Percentiles rank a stretch among this genome's conserved stretches.
Conservation (phyloP, 2,797 vertebrate genomes). For the Melanogrammus aeglefinus region DNA sequence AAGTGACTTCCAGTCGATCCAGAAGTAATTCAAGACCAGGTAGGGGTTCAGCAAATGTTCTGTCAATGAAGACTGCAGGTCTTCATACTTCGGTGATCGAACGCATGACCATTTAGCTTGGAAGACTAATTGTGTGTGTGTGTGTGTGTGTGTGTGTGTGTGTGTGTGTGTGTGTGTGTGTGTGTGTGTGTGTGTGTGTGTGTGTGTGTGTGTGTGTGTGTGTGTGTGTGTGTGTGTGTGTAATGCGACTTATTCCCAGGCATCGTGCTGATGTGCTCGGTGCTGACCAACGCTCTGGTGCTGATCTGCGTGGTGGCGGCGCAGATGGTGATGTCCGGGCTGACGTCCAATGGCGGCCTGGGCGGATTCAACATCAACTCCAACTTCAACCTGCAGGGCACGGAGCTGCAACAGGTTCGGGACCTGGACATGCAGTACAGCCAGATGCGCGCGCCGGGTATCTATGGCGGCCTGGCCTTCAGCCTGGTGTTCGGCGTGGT, state of each 20-base stretch:
- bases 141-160: too few relatives aligned
- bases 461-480: conserved; percentile 81
- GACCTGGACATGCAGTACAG: conserved; percentile 84
- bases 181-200: background rate
- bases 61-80: background rate
- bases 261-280: conserved; percentile 79
- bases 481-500: conserved; percentile 68
- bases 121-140: too few relatives aligned
- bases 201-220: too few relatives aligned
- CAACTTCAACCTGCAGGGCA: conserved; percentile 81
- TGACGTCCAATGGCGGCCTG: conserved; percentile 69
- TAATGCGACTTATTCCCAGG: conserved; percentile 61
- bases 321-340: conserved; percentile 76
- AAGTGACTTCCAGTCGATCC: background rate
- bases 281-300: conserved; percentile 79
- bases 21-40: background rate
- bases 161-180: too few relatives aligned
- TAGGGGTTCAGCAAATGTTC: too few relatives aligned
- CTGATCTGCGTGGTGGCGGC: conserved; percentile 82
- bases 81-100: background rate
- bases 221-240: too few relatives aligned
- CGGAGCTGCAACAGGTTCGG: conserved; percentile 77
- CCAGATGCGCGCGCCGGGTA: conserved; percentile 84
- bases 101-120: background rate
- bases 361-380: conserved; percentile 74